Percentiles rank a stretch among this genome's conserved stretches.
Conservation (phyloP, 2,888 invertebrate genomes). For the Platycnemis pennipes region DNA sequence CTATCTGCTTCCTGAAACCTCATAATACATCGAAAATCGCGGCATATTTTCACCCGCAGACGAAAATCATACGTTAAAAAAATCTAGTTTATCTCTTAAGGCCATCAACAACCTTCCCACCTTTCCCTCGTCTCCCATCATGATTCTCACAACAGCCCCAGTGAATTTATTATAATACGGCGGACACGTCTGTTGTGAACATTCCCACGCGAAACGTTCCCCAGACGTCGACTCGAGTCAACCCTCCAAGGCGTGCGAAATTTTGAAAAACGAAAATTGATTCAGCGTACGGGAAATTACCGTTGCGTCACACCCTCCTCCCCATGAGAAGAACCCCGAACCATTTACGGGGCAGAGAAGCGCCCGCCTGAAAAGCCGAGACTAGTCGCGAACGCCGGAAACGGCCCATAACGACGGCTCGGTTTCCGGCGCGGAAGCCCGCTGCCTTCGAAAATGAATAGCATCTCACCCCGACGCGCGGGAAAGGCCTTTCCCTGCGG, state of each 20-base stretch:
- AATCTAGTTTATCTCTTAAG: neutral
- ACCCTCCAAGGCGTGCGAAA: neutral
- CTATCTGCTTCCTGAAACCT: neutral
- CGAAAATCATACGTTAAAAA: neutral
- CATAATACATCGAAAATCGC: neutral
- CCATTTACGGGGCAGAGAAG: too few species aligned
- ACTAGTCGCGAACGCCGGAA: neutral
- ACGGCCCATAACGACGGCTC: neutral
- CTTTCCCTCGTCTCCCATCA: neutral
- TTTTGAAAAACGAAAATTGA: neutral
- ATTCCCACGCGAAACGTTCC: neutral
- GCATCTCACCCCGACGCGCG: too few species aligned
- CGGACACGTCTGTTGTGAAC: neutral
- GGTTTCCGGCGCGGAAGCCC: neutral
- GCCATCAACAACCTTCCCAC: constrained; percentile 24
- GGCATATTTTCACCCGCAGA: neutral
- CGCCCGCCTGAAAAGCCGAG: too few species aligned
- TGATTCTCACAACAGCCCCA: neutral
- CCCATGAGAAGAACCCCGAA: too few species aligned
- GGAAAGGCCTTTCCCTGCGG: too few species aligned
- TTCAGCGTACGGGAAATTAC: neutral
- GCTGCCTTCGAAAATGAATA: neutral
- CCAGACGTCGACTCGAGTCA: neutral
- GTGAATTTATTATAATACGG: neutral
- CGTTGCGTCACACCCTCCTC: neutral